Base-by-base conservation (phyloP, 1,140 invertebrate genomes). In the Galendromus occidentalis region DNA sequence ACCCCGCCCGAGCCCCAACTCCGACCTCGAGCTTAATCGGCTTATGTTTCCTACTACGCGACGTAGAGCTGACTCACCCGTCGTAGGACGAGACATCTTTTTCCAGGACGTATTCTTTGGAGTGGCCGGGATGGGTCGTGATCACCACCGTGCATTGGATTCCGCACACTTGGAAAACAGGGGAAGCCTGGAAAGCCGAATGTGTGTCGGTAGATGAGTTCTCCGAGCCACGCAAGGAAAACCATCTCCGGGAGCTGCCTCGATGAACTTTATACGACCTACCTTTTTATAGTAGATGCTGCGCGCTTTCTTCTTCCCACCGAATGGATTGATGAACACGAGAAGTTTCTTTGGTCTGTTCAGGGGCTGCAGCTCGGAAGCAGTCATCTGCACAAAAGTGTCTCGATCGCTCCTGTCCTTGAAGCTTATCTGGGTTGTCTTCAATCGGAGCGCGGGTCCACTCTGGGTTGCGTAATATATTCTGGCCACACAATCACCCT, bases 261-360 rank as follows among this genome's bases (percentile, higher is more conserved):
- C 18, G 18, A 28, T 47, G 4, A 14, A 47, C 45, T 22, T n/a
- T n/a, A n/a, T n/a, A 44, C 25, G 45, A 47, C 82, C 80, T 0
- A 85, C 84, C 69, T 83, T 79, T 51, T 84, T 83, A 65, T 85
- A 80, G 76, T 83, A 90, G 29, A 89, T 86, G 67, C 82, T 79
- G 5, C 82, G 71, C 0, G 84, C 88, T 68, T 82, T 82, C 70
- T 81, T 82, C 68, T 86, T 86, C 0, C 88, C 88, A 5, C 89
- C 87, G 74, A 81, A 86, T 0, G 88, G 88, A 78, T 92, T 92
- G 1, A 92, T 80, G 75, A 91, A 89, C 1, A 91, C 75, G 39
- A 91, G 73, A 14, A 91, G 74, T 47, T 80, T 81, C 65, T 82
- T 82, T 17, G 87, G 87, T 41, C 86, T 76, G 66, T 80, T 74